phyloP scores from a whole-genome alignment of 2,888 invertebrate species.

The Thelaira solivaga region DNA sequence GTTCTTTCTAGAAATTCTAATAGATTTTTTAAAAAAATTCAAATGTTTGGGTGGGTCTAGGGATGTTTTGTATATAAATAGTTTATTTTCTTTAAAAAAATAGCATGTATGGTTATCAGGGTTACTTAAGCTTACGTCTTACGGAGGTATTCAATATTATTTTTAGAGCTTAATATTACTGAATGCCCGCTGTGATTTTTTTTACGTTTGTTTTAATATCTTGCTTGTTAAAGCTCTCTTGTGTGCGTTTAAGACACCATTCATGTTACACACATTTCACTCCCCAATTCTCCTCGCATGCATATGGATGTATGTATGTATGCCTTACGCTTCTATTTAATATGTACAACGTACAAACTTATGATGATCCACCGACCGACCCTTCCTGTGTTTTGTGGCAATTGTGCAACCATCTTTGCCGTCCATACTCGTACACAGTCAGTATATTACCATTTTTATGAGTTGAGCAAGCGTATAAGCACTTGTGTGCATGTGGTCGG shows the following conservation, averaged over 20 bases:
- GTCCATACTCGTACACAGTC: conserved; percentile 34
- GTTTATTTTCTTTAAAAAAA: conserved; percentile 18
- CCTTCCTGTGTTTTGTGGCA: conserved; percentile 44
- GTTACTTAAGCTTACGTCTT: no score
- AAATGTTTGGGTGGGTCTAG: conserved; percentile 30
- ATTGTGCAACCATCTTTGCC: conserved; percentile 17
- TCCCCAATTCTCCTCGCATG: conserved; percentile 6
- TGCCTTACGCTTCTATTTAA: conserved; percentile 22
- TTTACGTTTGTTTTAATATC: conserved; percentile 37
- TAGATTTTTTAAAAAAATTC: no score
- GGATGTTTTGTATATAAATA: conserved; percentile 6
- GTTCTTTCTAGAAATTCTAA: no score
- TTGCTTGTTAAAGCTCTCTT: conserved; percentile 44
- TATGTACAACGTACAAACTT: conserved; percentile 13
- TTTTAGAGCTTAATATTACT: conserved; percentile 39
- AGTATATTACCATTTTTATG: conserved; percentile 53
- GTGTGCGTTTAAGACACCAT: conserved; percentile 43
- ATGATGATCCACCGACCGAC: conserved; percentile 42
- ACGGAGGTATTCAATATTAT: conserved; percentile 31
- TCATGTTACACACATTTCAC: conserved; percentile 18
- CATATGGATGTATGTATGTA: no score
- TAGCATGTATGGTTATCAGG: conserved; percentile 14
- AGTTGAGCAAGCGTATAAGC: conserved; percentile 40
- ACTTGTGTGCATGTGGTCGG: conserved; percentile 21
- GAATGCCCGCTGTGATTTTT: conserved; percentile 52